Conservation (phyloP, 2,888 invertebrate species). For the Campoplex capitator region DNA sequence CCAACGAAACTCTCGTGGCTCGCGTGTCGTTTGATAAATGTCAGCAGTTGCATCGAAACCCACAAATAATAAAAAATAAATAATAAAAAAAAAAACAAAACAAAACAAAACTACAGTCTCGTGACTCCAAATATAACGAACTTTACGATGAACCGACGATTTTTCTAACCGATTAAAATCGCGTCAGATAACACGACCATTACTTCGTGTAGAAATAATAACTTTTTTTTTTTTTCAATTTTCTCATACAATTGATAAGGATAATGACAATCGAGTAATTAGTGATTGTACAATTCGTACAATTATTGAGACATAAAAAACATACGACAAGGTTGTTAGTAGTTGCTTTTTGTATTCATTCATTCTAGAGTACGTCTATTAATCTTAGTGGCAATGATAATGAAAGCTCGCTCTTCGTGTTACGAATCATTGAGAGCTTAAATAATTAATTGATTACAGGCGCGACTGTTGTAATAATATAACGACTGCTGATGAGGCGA, state of each 20-base stretch:
- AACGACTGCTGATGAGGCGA: slow-evolving; percentile 20
- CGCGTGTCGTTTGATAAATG: slow-evolving; percentile 70
- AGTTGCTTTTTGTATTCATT: neutral
- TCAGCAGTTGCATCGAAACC: slow-evolving; percentile 44
- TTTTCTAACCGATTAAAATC: slow-evolving; percentile 11
- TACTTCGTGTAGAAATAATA: neutral
- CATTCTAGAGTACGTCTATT: neutral
- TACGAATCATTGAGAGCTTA: slow-evolving; percentile 13
- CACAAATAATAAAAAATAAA: neutral
- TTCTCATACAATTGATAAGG: too few relatives aligned
- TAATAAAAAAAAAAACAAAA: too few relatives aligned
- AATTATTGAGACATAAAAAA: too few relatives aligned
- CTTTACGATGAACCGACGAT: slow-evolving; percentile 1
- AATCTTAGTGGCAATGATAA: slow-evolving; percentile 23
- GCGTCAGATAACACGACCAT: neutral
- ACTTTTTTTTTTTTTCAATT: too few relatives aligned
- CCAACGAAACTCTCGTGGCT: slow-evolving; percentile 35
- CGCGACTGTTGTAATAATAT: neutral
- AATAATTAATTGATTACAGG: slow-evolving; percentile 50
- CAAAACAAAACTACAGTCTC: neutral
- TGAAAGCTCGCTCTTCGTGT: slow-evolving; percentile 8
- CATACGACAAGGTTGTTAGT: neutral
- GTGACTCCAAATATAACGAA: neutral
- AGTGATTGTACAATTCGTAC: too few relatives aligned
- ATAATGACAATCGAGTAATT: too few relatives aligned